These are phyloP conservation scores for Chaetogeoica ovagalla DNA, from an alignment of 2,888 invertebrate species.

Conservation along the genomic window DNA sequence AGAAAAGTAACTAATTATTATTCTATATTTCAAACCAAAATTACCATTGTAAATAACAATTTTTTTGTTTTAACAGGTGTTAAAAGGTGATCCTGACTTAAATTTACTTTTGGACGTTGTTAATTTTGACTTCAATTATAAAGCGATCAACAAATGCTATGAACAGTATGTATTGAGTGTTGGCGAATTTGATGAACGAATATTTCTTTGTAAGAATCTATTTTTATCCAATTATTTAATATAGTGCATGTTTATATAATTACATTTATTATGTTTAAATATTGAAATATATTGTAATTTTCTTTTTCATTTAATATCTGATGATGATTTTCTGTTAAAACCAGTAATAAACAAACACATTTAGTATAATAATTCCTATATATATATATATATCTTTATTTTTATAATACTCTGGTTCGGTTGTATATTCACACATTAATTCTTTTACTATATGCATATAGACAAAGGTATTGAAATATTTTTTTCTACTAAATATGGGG, in stretches of 20 bases:
- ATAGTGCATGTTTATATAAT: not conserved
- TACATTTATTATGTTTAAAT: too few relatives aligned
- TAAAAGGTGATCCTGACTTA: conserved; percentile 75
- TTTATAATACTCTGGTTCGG: too few relatives aligned
- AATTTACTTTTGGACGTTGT: conserved; percentile 76
- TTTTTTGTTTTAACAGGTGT: conserved; percentile 61
- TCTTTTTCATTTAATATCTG: too few relatives aligned
- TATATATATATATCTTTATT: too few relatives aligned
- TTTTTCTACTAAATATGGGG: not conserved
- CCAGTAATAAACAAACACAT: too few relatives aligned
- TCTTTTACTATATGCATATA: too few relatives aligned
- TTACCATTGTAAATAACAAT: not conserved
- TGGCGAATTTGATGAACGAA: conserved; percentile 95
- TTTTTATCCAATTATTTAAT: not conserved
- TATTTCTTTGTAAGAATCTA: conserved; percentile 76
- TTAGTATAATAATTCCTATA: too few relatives aligned
- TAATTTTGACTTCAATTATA: conserved; percentile 83
- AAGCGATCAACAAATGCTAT: conserved; percentile 82
- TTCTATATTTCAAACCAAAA: not conserved
- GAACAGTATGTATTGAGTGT: conserved; percentile 87
- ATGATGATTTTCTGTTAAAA: too few relatives aligned
- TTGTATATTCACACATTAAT: too few relatives aligned
- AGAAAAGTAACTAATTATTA: conserved; percentile 63
- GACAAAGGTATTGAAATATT: too few relatives aligned
- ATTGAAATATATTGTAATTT: too few relatives aligned